Base-by-base conservation (phyloP, 2,113 vertebrate species). In the Salvelinus alpinus region DNA sequence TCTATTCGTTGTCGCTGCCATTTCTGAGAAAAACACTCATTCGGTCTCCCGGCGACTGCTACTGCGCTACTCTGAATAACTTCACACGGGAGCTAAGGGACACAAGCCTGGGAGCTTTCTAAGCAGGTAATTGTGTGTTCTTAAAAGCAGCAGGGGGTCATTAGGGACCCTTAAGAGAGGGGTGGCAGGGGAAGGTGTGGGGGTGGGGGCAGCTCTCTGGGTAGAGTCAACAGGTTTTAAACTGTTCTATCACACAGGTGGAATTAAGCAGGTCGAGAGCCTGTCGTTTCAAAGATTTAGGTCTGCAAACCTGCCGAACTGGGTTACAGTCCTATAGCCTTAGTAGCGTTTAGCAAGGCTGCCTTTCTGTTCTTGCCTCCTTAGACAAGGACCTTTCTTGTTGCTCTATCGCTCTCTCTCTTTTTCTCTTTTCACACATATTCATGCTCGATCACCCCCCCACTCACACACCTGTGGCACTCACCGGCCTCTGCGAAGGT, bases 401-500 rank as follows among this genome's bases (percentile, higher is more conserved):
- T 24, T 44, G 38, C 38, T 44, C 38, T 54, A 18, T 18, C 3
- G 51, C 51, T 16, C 76, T 51, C 29, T 57, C 71, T 70, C 12
- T 54, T 54, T 16, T 72, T 57, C 64, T 38, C 25, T 69, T 68
- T 67, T 51, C 75, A 47, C 65, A 82, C 72, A 71, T 34, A 31
- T 27, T 75, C 25, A 51, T 70, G 51, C 70, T 59, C 66, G 14
- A 44, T 11, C 71, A 78, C 44, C 66, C 51, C 68, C 70, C 70
- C 59, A 74, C 29, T 75, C 68, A 44, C 64, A 74, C 44, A 59
- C 12, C 11, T 25, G 72, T 48, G 47, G 12, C 48, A 64, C 93
- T 92, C 82, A 94, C 93, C 92, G 54, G 91, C 85, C 80, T 99
- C 98, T 0, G 98, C 97, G 73, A 99, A 99, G 78, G 96, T 97